Base-by-base conservation (phyloP, 2,888 invertebrate species). In the Acanthosepion pharaonis region DNA sequence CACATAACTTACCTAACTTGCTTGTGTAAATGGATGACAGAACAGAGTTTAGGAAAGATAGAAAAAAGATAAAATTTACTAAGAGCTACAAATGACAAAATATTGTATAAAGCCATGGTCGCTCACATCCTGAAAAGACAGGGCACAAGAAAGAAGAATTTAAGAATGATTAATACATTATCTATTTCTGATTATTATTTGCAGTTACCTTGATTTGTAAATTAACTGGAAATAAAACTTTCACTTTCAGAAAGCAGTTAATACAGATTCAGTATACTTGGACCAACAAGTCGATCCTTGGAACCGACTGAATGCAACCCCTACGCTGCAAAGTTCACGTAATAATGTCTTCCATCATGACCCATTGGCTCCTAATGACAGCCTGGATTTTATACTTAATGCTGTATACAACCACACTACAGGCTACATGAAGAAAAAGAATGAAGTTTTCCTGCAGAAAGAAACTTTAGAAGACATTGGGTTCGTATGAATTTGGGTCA, bases 331-430 rank as follows among this genome's bases (percentile, higher is more conserved):
- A 55, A 97, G 97, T 91, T 96, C 96, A 33, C 96, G 97, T 92
- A 96, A 96, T 94, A 97, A 97, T 95, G 96, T 97, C 55, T 97
- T 96, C 94, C 97, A 97, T 94, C 95, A 95, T 95, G 97, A 97
- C 94, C 97, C 97, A 33, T 95, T 96, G 94, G 97, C 97, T 18
- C 97, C 97, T 42, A 95, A 95, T n/a, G 97, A 97, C 96, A 97
- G 96, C 95, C 95, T 97, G 91, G 97, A 97, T 95, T 97, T 97
- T 96, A 95, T 97, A 25, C 95, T 97, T 48, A 97, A 97, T 95
- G 95, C 97, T 49, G 95, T 97, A 92, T 97, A 97, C 95, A 95
- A 97, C 95, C 97, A 97, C 51, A 97, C 97, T 95, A 95, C 96
- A 28, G 97, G 97, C 92, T 96, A 97, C 64, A 96, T 97, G 18